Evolutionary conservation across 2,113 vertebrate species (phyloP), one percentile per base, ranked within the genome.

Genomic region (Formicarius rufipectus): DNA sequence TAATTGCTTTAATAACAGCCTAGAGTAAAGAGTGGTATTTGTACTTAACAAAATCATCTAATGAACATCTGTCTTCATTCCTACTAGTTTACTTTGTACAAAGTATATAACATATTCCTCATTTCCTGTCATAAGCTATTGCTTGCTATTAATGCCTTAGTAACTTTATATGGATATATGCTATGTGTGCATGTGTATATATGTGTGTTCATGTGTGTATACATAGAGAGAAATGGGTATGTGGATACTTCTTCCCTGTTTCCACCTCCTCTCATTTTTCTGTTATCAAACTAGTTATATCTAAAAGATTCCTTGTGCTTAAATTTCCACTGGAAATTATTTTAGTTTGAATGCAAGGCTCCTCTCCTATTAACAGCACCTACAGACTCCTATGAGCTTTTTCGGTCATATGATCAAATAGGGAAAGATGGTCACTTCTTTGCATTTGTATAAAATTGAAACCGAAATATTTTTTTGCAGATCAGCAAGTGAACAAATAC

Each of bases 1-100:
- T n/a, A 84, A 89, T 89, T 92, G 28, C 35, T 81, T 82, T 95
- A 95, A 92, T 89, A 89, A 87, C 53, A 80, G 71, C 71, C 40
- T 85, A 67, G 49, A 73, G 30, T 87, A 81, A 93, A 87, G 12
- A 2, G 0, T 42, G 40, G 17, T 62, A 72, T 78, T 95, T 82
- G 4, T 89, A 72, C 39, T 94, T 85, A 95, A 89, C 66, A 78
- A 79, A 93, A 72, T 47, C 6, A 69, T 91, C 64, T 96, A 85
- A 84, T 59, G 53, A 95, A 69, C 91, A 93, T 91, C 69, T 91
- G 62, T 58, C 77, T 76, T 87, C 37, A 31, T 62, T 84, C 39
- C 21, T 86, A 35, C 40, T 60, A 66, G 15, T n/a, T 62, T 89
- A 8, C 10, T 66, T 49, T 30, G 17, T 49, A 55, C 27, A 45